phyloP scores from a whole-genome alignment of 2,113 vertebrate species.

The Bos indicus region DNA sequence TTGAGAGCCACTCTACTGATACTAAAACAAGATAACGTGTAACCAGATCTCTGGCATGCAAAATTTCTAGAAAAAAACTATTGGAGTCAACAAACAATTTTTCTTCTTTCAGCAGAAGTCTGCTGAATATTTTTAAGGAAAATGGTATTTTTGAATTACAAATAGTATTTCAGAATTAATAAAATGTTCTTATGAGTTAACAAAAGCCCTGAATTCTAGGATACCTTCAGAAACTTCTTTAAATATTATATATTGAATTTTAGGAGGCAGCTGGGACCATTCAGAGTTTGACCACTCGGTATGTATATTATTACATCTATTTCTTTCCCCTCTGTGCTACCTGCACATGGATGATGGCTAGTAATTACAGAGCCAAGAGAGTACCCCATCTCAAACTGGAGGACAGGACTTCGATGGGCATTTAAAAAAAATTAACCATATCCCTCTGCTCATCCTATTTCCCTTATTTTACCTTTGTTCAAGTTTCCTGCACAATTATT shows the following conservation, averaged over 20 bases:
- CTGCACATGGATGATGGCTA: not conserved
- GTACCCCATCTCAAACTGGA: not conserved
- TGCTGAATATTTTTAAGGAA: constrained; percentile 28
- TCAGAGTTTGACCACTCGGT: not conserved
- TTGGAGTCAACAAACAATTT: constrained; percentile 10
- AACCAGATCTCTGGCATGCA: not conserved
- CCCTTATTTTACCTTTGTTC: not conserved
- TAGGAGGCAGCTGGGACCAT: not conserved
- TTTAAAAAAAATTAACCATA: not conserved
- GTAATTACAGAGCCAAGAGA: not conserved
- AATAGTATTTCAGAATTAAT: constrained; percentile 59
- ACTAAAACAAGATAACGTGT: not conserved
- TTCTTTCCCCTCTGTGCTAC: not conserved
- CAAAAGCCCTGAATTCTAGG: not conserved
- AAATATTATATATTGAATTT: not conserved
- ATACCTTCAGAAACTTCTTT: not conserved
- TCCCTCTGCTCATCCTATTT: not conserved
- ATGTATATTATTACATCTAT: accelerated
- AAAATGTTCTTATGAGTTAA: constrained; percentile 33
- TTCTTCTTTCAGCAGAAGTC: constrained; percentile 56
- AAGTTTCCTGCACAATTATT: not conserved
- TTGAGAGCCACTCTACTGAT: not conserved
- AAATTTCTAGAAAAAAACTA: not conserved
- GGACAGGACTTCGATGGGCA: accelerated
- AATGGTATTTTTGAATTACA: not conserved